Percentiles rank a stretch among this genome's conserved stretches.
Conservation (phyloP, 1,140 invertebrate genomes). For the Gonioctena quinquepunctata region DNA sequence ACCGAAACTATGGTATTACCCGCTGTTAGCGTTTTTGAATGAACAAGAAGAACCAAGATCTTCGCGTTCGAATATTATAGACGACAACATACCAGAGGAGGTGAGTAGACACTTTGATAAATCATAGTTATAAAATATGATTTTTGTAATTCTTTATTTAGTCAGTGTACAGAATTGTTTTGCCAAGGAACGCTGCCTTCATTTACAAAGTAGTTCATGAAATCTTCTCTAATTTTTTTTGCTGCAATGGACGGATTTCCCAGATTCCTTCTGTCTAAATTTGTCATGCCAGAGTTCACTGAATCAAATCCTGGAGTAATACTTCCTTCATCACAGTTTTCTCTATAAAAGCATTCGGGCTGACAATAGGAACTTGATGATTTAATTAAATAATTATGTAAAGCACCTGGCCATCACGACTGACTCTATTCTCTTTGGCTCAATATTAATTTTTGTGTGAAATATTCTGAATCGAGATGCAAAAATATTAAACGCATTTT, state of each 20-base stretch:
- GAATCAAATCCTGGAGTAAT: background rate
- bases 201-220: constrained; percentile 9
- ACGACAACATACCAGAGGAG: background rate
- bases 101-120: too few relatives aligned
- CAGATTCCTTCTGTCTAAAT: background rate
- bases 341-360: background rate
- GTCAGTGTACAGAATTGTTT: background rate
- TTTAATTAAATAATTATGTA: constrained; percentile 17
- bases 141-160: background rate
- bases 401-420: constrained; percentile 7
- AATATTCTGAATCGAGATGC: constrained; percentile 15
- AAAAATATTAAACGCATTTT: constrained; percentile 16
- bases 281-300: background rate
- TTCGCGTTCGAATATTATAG: background rate
- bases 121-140: too few relatives aligned
- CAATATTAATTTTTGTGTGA: constrained; percentile 10
- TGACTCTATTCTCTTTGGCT: background rate
- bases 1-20: background rate
- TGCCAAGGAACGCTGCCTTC: constrained; percentile 13
- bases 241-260: background rate
- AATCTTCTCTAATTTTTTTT: constrained; percentile 12
- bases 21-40: background rate
- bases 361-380: background rate
- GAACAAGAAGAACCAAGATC: background rate
- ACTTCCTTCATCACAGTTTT: background rate